Conservation (phyloP, 2,888 invertebrate species). For the Aethes cnicana region DNA sequence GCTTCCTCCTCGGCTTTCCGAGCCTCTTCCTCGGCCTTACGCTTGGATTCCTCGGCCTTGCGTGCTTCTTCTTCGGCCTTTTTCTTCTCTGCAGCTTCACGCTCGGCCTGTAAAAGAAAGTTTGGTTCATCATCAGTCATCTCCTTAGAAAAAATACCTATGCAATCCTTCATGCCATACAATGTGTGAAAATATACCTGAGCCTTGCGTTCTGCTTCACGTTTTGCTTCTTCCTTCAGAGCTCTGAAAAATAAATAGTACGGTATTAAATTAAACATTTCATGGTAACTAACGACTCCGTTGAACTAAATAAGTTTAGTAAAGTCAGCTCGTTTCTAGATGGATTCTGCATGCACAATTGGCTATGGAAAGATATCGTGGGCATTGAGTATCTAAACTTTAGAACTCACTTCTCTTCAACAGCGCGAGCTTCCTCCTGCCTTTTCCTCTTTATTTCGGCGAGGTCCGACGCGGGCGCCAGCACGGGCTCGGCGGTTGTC, state of each 20-base stretch:
- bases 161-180: too few relatives aligned
- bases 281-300: too few relatives aligned
- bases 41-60: conserved; percentile 76
- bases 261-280: too few relatives aligned
- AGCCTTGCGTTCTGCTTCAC: conserved; percentile 75
- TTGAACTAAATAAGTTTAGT: too few relatives aligned
- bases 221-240: conserved; percentile 78
- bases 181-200: too few relatives aligned
- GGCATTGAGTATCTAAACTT: not conserved
- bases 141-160: too few relatives aligned
- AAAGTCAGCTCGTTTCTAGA: too few relatives aligned
- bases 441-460: conserved; percentile 80
- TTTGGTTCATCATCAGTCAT: too few relatives aligned
- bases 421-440: conserved; percentile 84
- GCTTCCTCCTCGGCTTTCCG: conserved; percentile 55
- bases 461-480: conserved; percentile 77
- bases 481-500: conserved; percentile 69
- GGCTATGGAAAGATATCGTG: too few relatives aligned
- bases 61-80: conserved; percentile 81
- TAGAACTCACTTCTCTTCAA: conserved; percentile 81
- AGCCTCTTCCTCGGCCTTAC: conserved; percentile 75
- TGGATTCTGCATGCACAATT: too few relatives aligned
- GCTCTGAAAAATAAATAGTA: conserved; percentile 55
- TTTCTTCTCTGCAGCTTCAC: conserved; percentile 72
- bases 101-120: conserved; percentile 52